Base-by-base conservation (phyloP, 1,140 invertebrate species). In the Drosophila suzukii region DNA sequence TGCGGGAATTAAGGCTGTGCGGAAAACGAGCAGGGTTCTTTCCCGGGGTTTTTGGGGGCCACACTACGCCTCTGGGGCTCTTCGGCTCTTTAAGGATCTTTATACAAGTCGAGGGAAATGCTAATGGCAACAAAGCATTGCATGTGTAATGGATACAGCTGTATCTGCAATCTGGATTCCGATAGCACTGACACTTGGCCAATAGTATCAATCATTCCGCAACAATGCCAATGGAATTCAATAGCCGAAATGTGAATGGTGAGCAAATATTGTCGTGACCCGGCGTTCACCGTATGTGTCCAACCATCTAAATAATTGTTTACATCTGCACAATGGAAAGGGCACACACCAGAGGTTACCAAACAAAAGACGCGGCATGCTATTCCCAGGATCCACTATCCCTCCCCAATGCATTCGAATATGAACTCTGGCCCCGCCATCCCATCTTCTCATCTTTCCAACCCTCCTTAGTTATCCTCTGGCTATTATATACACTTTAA, bases 281-380 rank as follows among this genome's bases (percentile, higher is more conserved):
- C 17, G 34, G n/a, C 36, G 41, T 65, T 51, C 17, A 34, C 17
- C 46, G 44, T 6, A 50, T 78, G 47, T 77, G 47, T 77, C 75
- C 53, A 79, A 53, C 70, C 59, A 74, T 62, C 70, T 68, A 51
- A 63, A 75, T 75, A 75, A 75, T 65, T 75, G 60, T 75, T 75
- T 71, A 75, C 72, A 75, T 55, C 51, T 38, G 39, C 59, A 75
- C 72, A 75, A 75, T 75, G 51, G 60, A 51, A 39, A 50, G 73
- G 46, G 27, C 72, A 74, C 46, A 63, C 65, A 13, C 17, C 34
- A 34, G 12, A 27, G 17, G 58, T 24, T 50, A 63, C 24, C 55
- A 50, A 75, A 75, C 80, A 79, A 83, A 79, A 71, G 60, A 66
- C 75, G 57, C 32, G 54, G 58, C 43, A 12, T 43, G 51, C 44